Conservation (phyloP, 1,140 invertebrate species). For the Papilio dardanus region DNA sequence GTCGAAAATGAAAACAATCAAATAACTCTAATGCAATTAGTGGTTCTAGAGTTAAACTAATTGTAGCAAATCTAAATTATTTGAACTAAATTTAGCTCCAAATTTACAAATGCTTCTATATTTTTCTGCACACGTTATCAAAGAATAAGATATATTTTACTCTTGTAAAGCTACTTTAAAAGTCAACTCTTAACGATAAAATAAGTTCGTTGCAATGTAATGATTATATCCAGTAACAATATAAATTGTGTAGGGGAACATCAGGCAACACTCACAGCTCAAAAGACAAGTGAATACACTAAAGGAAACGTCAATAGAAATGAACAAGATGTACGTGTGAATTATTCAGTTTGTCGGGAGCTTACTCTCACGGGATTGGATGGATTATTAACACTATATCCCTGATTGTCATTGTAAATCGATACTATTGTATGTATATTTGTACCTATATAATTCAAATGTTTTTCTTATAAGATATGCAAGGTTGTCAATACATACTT, state of each 20-base stretch:
- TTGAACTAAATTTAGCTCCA: neutral
- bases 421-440: conserved; percentile 50
- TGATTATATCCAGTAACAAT: neutral
- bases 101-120: neutral
- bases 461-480: neutral
- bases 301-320: conserved; percentile 36
- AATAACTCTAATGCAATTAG: conserved; percentile 24
- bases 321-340: conserved; percentile 58
- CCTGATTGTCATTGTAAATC: conserved; percentile 75
- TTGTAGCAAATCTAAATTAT: neutral
- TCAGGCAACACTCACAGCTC: neutral
- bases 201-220: neutral
- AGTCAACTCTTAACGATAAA: too few relatives aligned
- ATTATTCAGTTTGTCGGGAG: conserved; percentile 72
- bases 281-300: conserved; percentile 15
- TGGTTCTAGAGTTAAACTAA: neutral
- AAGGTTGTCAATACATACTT: too few relatives aligned
- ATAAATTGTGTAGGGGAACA: neutral
- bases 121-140: neutral
- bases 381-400: conserved; percentile 75
- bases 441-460: conserved; percentile 31
- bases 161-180: too few relatives aligned
- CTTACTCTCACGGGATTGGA: conserved; percentile 66
- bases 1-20: conserved; percentile 21
- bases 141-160: neutral